These are phyloP conservation scores for Antheraea assamensis DNA, from an alignment of 2,888 invertebrate genomes.

Conservation along the genomic window DNA sequence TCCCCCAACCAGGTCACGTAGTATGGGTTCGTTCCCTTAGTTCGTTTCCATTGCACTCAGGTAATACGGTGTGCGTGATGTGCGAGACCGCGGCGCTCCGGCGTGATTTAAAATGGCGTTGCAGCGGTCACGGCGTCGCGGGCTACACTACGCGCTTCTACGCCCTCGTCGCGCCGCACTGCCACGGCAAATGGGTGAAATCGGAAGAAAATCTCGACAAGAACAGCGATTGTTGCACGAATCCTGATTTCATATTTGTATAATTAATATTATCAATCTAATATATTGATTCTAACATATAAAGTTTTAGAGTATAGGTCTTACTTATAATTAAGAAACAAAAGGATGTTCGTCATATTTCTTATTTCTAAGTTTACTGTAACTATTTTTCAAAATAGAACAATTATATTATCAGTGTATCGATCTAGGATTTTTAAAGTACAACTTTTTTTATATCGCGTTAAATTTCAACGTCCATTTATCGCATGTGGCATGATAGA, in stretches of 20 bases:
- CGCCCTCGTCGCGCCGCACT: slow-evolving; percentile 92
- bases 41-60: slow-evolving; percentile 64
- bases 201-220: slow-evolving; percentile 61
- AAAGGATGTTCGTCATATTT: neutral
- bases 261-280: slow-evolving; percentile 37
- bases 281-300: neutral
- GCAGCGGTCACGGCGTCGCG: slow-evolving; percentile 92
- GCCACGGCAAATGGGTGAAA: slow-evolving; percentile 94
- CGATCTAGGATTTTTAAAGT: neutral
- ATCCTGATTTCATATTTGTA: slow-evolving; percentile 76
- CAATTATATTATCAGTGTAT: neutral
- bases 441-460: too few relatives aligned
- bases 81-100: slow-evolving; percentile 92
- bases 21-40: too few relatives aligned
- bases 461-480: too few relatives aligned
- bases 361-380: neutral
- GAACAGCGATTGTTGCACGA: slow-evolving; percentile 61
- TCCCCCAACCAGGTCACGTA: too few relatives aligned
- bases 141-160: slow-evolving; percentile 91
- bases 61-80: slow-evolving; percentile 89
- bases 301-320: neutral
- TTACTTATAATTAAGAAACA: neutral
- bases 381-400: neutral
- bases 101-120: slow-evolving; percentile 88
- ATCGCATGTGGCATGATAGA: too few relatives aligned